Conservation (phyloP, 2,113 vertebrate species). For the Mungos mungo region DNA sequence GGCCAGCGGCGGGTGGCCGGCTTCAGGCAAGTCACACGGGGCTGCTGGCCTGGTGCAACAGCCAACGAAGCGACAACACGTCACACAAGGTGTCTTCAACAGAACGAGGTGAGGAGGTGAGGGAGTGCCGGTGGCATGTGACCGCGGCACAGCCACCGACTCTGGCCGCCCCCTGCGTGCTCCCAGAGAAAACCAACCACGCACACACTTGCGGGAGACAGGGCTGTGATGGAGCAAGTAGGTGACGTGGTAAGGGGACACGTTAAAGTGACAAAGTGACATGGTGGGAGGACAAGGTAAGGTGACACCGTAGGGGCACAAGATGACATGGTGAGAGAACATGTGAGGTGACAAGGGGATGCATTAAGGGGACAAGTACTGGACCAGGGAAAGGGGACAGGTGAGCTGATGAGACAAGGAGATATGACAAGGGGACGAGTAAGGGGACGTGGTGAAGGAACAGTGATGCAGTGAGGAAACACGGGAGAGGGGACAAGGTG, state of each 20-base stretch:
- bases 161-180: no score
- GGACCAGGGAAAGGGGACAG: no score
- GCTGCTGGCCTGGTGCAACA: not conserved
- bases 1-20: rapidly evolving
- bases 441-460: no score
- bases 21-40: not conserved
- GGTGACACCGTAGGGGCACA: no score
- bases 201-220: rapidly evolving
- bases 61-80: not conserved
- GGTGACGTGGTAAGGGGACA: not conserved
- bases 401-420: no score
- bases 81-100: not conserved
- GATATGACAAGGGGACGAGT: no score
- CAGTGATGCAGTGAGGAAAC: no score
- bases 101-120: not conserved
- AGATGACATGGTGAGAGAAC: not conserved
- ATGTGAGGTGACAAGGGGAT: not conserved
- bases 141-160: no score
- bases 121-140: not conserved
- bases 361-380: no score
- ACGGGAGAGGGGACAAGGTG: no score
- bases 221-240: not conserved
- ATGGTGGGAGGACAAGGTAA: not conserved
- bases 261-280: not conserved
- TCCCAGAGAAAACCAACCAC: not conserved